phyloP scores from a whole-genome alignment of 2,888 invertebrate genomes.

The Lathronympha strigana region DNA sequence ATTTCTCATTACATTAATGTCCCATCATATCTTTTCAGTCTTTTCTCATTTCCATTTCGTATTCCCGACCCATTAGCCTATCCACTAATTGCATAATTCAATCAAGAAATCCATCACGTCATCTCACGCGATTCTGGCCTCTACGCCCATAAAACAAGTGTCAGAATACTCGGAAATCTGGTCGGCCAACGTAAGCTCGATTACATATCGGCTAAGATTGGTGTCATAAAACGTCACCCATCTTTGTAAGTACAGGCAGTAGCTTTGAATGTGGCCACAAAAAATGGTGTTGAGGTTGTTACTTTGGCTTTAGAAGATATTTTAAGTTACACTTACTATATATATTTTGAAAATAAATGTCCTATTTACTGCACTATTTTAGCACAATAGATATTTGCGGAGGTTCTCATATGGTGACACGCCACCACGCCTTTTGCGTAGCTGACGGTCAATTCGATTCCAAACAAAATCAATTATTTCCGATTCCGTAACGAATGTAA shows the following conservation, averaged over 20 bases:
- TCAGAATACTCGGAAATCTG: conserved; percentile 42
- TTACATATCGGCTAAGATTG: conserved; percentile 62
- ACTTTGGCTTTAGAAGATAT: too few relatives aligned
- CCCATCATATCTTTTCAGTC: background rate
- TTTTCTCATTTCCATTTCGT: conserved; percentile 24
- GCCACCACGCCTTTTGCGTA: too few relatives aligned
- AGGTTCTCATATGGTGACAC: too few relatives aligned
- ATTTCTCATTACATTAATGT: background rate
- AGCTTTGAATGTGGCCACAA: conserved; percentile 52
- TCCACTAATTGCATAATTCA: conserved; percentile 21
- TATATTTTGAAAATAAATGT: too few relatives aligned
- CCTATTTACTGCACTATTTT: too few relatives aligned
- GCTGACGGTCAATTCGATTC: too few relatives aligned
- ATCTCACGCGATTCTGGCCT: conserved; percentile 42
- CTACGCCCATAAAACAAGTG: conserved; percentile 44
- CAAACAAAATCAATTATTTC: too few relatives aligned
- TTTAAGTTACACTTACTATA: too few relatives aligned
- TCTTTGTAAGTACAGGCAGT: conserved; percentile 63
- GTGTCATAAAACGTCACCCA: conserved; percentile 65
- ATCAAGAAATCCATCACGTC: conserved; percentile 16
- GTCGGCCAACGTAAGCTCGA: conserved; percentile 53
- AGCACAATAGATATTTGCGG: too few relatives aligned
- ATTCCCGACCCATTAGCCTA: conserved; percentile 12
- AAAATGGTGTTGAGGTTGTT: conserved; percentile 24
- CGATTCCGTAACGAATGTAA: too few relatives aligned